phyloP scores from a whole-genome alignment of 2,888 invertebrate species.

The Xiphydria camelus region DNA sequence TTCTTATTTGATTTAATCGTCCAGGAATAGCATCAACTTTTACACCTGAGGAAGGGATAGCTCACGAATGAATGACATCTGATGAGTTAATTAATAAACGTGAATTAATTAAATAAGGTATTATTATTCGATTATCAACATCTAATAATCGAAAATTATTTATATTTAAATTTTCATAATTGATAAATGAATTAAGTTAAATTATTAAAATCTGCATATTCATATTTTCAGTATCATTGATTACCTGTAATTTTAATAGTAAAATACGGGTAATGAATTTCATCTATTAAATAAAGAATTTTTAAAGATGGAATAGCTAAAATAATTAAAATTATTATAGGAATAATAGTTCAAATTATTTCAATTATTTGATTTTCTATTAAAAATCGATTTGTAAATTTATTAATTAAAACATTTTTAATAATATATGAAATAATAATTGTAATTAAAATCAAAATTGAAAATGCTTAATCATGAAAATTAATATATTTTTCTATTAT shows the following conservation, averaged over 20 bases:
- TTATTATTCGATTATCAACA: slow-evolving; percentile 66
- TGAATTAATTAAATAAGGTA: slow-evolving; percentile 67
- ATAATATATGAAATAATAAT: slow-evolving; percentile 65
- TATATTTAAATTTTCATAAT: slow-evolving; percentile 36
- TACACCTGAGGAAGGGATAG: slow-evolving; percentile 65
- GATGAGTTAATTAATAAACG: slow-evolving; percentile 66
- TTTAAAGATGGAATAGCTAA: slow-evolving; percentile 67
- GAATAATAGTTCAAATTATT: slow-evolving; percentile 68
- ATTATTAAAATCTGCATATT: no score
- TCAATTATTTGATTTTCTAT: slow-evolving; percentile 67
- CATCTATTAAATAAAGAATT: slow-evolving; percentile 66
- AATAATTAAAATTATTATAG: slow-evolving; percentile 66
- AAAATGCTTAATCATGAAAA: slow-evolving; percentile 67
- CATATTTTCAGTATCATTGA: no score
- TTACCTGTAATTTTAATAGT: no score
- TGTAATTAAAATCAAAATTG: slow-evolving; percentile 67
- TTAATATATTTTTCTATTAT: slow-evolving; percentile 70
- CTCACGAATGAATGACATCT: slow-evolving; percentile 72
- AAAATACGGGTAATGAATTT: no score
- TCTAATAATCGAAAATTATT: slow-evolving; percentile 65
- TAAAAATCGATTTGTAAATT: slow-evolving; percentile 63
- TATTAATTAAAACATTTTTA: slow-evolving; percentile 63
- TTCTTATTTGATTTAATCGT: slow-evolving; percentile 66
- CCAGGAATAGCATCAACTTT: slow-evolving; percentile 71
- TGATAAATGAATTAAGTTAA: no score